Conservation (phyloP, 2,797 vertebrate genomes). For the Sebastes nivosus region DNA sequence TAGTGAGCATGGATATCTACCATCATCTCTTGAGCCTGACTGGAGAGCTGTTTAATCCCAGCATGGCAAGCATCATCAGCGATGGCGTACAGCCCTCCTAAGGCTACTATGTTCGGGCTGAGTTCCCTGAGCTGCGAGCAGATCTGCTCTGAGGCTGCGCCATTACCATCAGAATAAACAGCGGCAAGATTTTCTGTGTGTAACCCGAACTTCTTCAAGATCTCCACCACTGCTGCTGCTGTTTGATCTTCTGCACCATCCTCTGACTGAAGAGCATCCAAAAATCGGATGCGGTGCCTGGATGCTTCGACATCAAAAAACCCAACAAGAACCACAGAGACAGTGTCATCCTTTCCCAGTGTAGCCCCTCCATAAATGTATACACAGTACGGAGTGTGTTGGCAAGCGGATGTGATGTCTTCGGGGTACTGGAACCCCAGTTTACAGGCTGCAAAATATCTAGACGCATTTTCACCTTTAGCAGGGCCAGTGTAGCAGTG, state of each 20-base stretch:
- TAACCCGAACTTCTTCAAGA: constrained; percentile 73
- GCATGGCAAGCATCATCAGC: constrained; percentile 70
- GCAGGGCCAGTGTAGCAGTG: constrained; percentile 47
- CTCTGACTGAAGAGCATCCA: constrained; percentile 72
- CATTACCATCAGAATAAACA: constrained; percentile 60
- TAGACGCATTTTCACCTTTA: constrained; percentile 27
- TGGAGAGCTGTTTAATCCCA: constrained; percentile 66
- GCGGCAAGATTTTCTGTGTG: constrained; percentile 70
- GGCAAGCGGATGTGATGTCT: constrained; percentile 67
- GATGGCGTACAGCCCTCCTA: constrained; percentile 69
- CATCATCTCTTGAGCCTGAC: constrained; percentile 67
- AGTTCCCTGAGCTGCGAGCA: constrained; percentile 71
- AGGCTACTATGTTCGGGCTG: constrained; percentile 65
- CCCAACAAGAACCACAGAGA: constrained; percentile 76
- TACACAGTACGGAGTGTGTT: constrained; percentile 78
- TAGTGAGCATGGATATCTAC: constrained; percentile 68
- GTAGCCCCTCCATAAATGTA: constrained; percentile 76
- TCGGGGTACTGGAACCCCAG: constrained; percentile 72
- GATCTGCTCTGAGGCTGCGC: constrained; percentile 57
- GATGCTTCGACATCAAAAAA: constrained; percentile 73
- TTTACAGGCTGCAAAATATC: constrained; percentile 53
- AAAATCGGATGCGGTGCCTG: constrained; percentile 67
- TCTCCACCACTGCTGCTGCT: constrained; percentile 47
- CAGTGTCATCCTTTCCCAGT: constrained; percentile 37
- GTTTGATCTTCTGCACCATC: constrained; percentile 38